phyloP scores from a whole-genome alignment of 2,888 invertebrate genomes.

The Tenthredo amoena region DNA sequence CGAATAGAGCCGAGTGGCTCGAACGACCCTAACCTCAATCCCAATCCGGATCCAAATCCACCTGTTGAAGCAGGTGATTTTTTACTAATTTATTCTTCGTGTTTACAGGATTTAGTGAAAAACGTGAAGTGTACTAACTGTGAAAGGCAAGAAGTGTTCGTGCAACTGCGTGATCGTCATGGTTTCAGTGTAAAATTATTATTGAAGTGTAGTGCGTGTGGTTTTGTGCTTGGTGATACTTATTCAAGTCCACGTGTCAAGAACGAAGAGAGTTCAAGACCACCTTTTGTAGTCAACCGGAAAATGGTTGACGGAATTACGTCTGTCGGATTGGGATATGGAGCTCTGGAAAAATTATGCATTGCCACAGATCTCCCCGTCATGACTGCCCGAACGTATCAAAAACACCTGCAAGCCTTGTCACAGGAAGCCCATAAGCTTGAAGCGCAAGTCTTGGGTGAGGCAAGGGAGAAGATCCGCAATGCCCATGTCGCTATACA shows the following conservation, averaged over 20 bases:
- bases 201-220: slow-evolving; percentile 8
- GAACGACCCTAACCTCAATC: background rate
- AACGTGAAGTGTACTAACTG: background rate
- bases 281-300: slow-evolving; percentile 3
- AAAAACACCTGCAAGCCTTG: slow-evolving; percentile 11
- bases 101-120: background rate
- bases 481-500: slow-evolving; percentile 35
- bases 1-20: background rate
- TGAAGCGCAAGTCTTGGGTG: background rate
- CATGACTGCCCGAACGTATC: slow-evolving; percentile 24
- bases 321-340: slow-evolving; percentile 29
- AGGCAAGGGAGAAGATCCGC: slow-evolving; percentile 38
- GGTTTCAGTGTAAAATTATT: slow-evolving; percentile 20
- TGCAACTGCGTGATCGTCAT: slow-evolving; percentile 13
- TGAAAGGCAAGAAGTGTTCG: background rate
- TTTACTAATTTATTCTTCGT: background rate
- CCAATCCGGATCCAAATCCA: background rate
- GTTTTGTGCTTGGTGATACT: slow-evolving; percentile 17
- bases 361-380: slow-evolving; percentile 21
- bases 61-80: slow-evolving; percentile 10
- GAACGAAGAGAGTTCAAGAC: background rate
- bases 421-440: slow-evolving; percentile 17
- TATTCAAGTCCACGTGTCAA: slow-evolving; percentile 18
- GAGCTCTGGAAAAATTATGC: slow-evolving; percentile 34
- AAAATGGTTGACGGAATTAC: slow-evolving; percentile 13